phyloP scores from a whole-genome alignment of 2,888 invertebrate species.

The Lithosia quadra region DNA sequence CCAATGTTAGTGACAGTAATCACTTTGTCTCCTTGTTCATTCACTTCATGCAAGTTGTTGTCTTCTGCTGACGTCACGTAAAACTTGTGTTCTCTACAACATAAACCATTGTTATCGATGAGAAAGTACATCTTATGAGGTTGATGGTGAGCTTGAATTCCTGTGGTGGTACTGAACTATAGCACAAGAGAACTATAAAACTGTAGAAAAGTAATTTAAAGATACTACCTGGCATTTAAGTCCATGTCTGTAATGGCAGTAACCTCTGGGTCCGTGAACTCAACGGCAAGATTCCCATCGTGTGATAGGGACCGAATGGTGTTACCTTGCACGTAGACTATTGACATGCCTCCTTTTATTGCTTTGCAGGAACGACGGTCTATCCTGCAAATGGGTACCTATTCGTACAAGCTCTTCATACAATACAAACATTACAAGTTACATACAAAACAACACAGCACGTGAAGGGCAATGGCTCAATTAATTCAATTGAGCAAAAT shows the following conservation, averaged over 20 bases:
- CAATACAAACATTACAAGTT: background rate
- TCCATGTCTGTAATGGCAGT: slow-evolving; percentile 65
- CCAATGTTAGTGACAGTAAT: slow-evolving; percentile 73
- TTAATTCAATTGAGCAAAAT: too few relatives aligned
- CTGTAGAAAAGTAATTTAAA: background rate
- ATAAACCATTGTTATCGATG: background rate
- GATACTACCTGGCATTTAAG: slow-evolving; percentile 63
- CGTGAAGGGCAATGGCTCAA: too few relatives aligned
- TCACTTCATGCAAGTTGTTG: slow-evolving; percentile 67
- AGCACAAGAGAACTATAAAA: background rate
- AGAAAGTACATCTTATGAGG: background rate
- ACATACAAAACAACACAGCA: too few relatives aligned
- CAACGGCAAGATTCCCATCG: slow-evolving; percentile 55
- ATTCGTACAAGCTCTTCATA: background rate
- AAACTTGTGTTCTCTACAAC: slow-evolving; percentile 50
- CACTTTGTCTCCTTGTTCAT: slow-evolving; percentile 68
- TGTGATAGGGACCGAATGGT: slow-evolving; percentile 85
- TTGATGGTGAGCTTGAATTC: background rate
- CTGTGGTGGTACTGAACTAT: background rate
- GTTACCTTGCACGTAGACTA: slow-evolving; percentile 86
- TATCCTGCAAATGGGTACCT: slow-evolving; percentile 63
- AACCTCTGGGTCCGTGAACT: slow-evolving; percentile 58
- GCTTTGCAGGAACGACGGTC: slow-evolving; percentile 91
- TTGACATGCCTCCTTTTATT: slow-evolving; percentile 81
- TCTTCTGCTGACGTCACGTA: slow-evolving; percentile 64